Conservation (phyloP, 2,888 invertebrate genomes). For the Lacanobia wlatinum region DNA sequence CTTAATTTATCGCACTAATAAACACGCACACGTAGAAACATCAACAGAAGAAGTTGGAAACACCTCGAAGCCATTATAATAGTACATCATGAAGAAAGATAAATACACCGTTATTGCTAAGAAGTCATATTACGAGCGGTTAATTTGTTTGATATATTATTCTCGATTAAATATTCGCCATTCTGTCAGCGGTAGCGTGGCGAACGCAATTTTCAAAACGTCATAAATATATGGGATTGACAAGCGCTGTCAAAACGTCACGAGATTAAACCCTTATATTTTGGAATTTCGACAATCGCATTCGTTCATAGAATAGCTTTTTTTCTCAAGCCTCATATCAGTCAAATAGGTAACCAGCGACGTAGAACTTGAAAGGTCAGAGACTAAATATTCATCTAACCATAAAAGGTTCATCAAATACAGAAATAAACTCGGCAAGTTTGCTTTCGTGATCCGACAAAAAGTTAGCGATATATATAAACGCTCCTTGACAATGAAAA, state of each 20-base stretch:
- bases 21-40: background rate
- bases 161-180: background rate
- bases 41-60: constrained; percentile 12
- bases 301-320: no score
- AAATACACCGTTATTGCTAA: constrained; percentile 35
- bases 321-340: no score
- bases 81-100: constrained; percentile 31
- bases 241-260: no score
- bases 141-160: background rate
- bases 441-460: constrained; percentile 43
- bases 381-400: constrained; percentile 1
- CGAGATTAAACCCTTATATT: no score
- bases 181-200: no score
- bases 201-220: no score
- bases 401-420: background rate
- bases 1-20: constrained; percentile 14
- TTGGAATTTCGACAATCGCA: background rate
- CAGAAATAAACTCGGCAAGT: constrained; percentile 10
- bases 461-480: constrained; percentile 32
- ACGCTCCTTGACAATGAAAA: constrained; percentile 65
- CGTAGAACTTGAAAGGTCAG: constrained; percentile 28
- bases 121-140: background rate
- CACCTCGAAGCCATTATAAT: constrained; percentile 11
- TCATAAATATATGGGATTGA: no score
- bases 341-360: background rate